These are phyloP conservation scores for human DNA, from an alignment of 2,113 vertebrate species.

Conservation along the genomic window GRCh38 chr5:131696001-131696500, in stretches of 20 bases:
- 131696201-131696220: too few relatives aligned
- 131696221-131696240: neutral
- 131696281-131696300: neutral
- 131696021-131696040: too few relatives aligned
- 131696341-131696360: neutral
- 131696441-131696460: neutral
- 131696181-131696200: too few relatives aligned
- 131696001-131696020: too few relatives aligned
- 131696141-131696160: too few relatives aligned
- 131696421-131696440: neutral
- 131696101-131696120: too few relatives aligned
- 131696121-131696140: too few relatives aligned
- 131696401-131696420: neutral
- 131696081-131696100: too few relatives aligned
- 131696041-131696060: too few relatives aligned
- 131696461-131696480: neutral
- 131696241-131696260: neutral
- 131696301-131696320: neutral
- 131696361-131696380: neutral
- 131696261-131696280: neutral
- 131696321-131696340: neutral
- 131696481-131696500: neutral
- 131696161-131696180: too few relatives aligned
- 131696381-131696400: neutral
- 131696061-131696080: too few relatives aligned